These are phyloP conservation scores for Drosophila sproati DNA, from an alignment of 1,140 invertebrate species.

Conservation along the genomic window DNA sequence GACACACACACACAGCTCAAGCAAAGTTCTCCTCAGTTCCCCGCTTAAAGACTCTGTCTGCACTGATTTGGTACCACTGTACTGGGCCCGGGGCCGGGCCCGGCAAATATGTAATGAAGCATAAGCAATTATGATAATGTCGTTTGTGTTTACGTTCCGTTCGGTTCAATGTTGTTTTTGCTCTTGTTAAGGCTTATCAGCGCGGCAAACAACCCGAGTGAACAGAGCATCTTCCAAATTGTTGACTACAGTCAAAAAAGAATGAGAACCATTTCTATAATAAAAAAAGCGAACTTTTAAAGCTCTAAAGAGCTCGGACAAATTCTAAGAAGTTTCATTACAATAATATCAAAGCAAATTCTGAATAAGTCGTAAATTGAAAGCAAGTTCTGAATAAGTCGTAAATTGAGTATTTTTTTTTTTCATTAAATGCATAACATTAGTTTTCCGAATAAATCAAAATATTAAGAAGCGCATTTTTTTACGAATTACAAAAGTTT, in stretches of 20 bases:
- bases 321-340: not conserved
- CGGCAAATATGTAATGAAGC: slow-evolving; percentile 80
- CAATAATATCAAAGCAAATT: not conserved
- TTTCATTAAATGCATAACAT: too few species aligned
- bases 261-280: not conserved
- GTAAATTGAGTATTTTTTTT: too few species aligned
- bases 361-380: too few species aligned
- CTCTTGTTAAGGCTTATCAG: slow-evolving; percentile 61
- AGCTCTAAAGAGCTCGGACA: slow-evolving; percentile 2
- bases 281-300: slow-evolving; percentile 1
- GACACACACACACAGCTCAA: too few species aligned
- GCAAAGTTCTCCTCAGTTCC: not conserved
- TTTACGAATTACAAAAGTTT: too few species aligned
- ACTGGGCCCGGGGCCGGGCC: slow-evolving; percentile 11
- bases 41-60: slow-evolving; percentile 38
- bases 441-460: too few species aligned
- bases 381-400: too few species aligned
- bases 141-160: slow-evolving; percentile 64
- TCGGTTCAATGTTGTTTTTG: slow-evolving; percentile 36
- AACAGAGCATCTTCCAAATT: slow-evolving; percentile 30
- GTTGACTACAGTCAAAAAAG: slow-evolving; percentile 12
- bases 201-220: slow-evolving; percentile 19
- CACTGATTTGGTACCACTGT: slow-evolving; percentile 1
- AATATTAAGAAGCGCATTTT: too few species aligned
- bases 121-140: slow-evolving; percentile 83